Conservation (phyloP, 2,888 invertebrate genomes). For the Oscheius sp. region DNA sequence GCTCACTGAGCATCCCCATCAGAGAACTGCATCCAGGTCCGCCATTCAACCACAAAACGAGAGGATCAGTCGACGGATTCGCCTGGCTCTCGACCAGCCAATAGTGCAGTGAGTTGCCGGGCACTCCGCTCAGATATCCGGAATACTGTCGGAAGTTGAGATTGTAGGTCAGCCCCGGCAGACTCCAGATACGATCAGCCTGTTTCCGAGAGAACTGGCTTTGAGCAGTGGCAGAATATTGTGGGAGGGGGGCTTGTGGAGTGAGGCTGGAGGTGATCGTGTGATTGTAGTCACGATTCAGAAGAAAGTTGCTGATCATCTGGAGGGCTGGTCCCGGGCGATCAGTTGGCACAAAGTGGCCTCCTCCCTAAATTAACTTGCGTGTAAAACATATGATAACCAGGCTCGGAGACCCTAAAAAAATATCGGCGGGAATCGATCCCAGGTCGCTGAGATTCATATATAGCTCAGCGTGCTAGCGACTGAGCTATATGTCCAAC, state of each 20-base stretch:
- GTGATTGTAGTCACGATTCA: constrained; percentile 46
- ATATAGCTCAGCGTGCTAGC: no score
- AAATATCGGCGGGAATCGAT: no score
- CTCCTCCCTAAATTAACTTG: constrained; percentile 47
- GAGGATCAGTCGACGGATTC: constrained; percentile 74
- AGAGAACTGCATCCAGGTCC: constrained; percentile 72
- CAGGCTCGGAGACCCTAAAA: no score
- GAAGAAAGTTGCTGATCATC: constrained; percentile 63
- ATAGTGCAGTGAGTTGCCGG: constrained; percentile 74
- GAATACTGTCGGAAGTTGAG: constrained; percentile 75
- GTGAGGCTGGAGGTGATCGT: constrained; percentile 41
- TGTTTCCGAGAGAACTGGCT: constrained; percentile 52
- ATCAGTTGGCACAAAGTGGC: constrained; percentile 61
- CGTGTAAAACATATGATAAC: neutral
- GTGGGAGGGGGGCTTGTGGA: constrained; percentile 39
- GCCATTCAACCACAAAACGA: constrained; percentile 75
- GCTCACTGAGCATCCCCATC: constrained; percentile 55
- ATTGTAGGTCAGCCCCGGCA: constrained; percentile 65
- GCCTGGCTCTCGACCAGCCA: constrained; percentile 73
- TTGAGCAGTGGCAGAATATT: constrained; percentile 43
- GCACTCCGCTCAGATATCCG: constrained; percentile 72
- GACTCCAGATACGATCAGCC: constrained; percentile 57
- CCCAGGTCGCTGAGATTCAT: no score
- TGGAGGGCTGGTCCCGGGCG: constrained; percentile 68
- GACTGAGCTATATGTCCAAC: no score